Base-by-base conservation (phyloP, 2,888 invertebrate genomes). In the Alsophila aescularia region DNA sequence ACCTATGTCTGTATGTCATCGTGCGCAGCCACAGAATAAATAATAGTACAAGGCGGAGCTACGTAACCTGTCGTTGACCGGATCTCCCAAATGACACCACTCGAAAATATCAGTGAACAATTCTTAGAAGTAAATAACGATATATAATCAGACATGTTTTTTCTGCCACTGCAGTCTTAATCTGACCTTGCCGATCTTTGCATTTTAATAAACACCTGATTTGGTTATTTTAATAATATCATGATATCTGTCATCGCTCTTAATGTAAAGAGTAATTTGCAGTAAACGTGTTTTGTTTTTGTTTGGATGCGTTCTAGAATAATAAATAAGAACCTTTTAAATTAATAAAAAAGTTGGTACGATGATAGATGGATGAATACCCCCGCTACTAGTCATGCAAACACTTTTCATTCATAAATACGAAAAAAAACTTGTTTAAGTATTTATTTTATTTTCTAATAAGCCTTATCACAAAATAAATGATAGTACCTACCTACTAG, bases 21-120 rank as follows among this genome's bases (percentile, higher is more conserved):
- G n/a, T n/a, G n/a, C n/a, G n/a, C n/a, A n/a, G n/a, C n/a, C n/a
- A n/a, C n/a, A n/a, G n/a, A n/a, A n/a, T n/a, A n/a, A n/a, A n/a
- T n/a, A n/a, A n/a, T n/a, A n/a, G n/a, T n/a, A n/a, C n/a, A n/a
- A n/a, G n/a, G n/a, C n/a, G n/a, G n/a, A n/a, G n/a, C 52, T 37
- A 48, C 58, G 27, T 48, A 51, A 49, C 48, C 34, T 60, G 58
- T 56, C 51, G 29, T 34, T 48, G 34, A 43, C 48, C 57, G 57
- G 48, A 52, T n/a, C 51, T 39, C 37, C 14, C 3, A 42, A 45
- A 45, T 36, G 43, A 40, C 15, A 43, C 9, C 16, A 16, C 13
- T 8, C 21, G 16, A 44, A 44, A 39, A 27, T 3, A 27, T 9
- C 27, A 27, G 27, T 29, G 10, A 29, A n/a, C 10, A 29, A 29